Evolutionary conservation across 2,888 invertebrate genomes (phyloP).

Genomic region (Hirtodrosophila duncani): DNA sequence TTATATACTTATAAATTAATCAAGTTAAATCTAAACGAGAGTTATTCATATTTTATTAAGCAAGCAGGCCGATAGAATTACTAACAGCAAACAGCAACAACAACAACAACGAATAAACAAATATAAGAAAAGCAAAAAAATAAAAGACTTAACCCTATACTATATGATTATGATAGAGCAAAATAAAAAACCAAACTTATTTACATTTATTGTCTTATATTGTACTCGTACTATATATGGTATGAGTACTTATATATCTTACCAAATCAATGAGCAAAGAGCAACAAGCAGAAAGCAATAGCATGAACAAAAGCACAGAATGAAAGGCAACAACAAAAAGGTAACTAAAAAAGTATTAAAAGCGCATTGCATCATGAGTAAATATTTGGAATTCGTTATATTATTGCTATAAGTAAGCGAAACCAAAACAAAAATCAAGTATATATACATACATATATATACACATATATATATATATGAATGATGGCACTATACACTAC

Average conservation of each 20-base stretch:
- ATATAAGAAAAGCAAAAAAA: constrained; percentile 58
- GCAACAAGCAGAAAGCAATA: constrained; percentile 24
- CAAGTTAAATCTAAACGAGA: constrained; percentile 13
- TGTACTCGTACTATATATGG: constrained; percentile 40
- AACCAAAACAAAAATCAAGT: constrained; percentile 21
- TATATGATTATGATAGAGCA: constrained; percentile 38
- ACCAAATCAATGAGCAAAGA: background rate
- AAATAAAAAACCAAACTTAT: constrained; percentile 44
- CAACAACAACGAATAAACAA: constrained; percentile 39
- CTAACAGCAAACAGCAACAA: constrained; percentile 25
- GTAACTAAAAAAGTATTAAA: constrained; percentile 19
- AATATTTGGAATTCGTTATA: constrained; percentile 70
- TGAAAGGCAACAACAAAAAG: background rate
- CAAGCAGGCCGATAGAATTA: constrained; percentile 1
- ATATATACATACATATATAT: constrained; percentile 30
- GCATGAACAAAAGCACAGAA: constrained; percentile 1
- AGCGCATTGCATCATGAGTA: constrained; percentile 53
- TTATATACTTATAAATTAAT: constrained; percentile 34
- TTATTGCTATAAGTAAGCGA: constrained; percentile 64
- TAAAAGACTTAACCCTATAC: constrained; percentile 70
- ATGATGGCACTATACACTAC: constrained; percentile 31
- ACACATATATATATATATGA: constrained; percentile 22
- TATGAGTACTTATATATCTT: constrained; percentile 23
- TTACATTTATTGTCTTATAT: constrained; percentile 65
- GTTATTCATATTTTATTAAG: constrained; percentile 5